Percentiles rank a stretch among this genome's conserved stretches.
phyloP scores from a whole-genome alignment of 1,140 invertebrate genomes.

The Psix sp. region DNA sequence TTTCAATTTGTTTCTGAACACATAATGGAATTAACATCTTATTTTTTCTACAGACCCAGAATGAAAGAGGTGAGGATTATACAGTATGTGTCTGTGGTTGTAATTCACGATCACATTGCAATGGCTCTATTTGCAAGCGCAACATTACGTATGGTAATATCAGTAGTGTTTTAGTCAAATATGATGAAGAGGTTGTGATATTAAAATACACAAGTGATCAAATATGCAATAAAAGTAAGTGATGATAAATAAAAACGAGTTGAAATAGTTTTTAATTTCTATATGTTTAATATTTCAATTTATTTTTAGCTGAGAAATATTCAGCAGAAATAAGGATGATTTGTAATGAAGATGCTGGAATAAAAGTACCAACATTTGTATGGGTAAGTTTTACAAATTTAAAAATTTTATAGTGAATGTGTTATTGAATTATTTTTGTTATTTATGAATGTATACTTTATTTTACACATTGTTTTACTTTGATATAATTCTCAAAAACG shows the following conservation, averaged over 20 bases:
- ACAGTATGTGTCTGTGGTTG: slow-evolving; percentile 63
- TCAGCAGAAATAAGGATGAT: slow-evolving; percentile 60
- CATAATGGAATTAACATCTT: not conserved
- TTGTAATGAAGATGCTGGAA: slow-evolving; percentile 55
- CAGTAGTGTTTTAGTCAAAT: slow-evolving; percentile 62
- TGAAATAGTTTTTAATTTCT: not conserved
- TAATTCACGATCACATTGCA: slow-evolving; percentile 54
- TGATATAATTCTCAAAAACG: too few species aligned
- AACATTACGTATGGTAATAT: slow-evolving; percentile 60
- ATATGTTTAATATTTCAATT: not conserved
- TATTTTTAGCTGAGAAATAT: slow-evolving; percentile 14
- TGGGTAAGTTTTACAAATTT: slow-evolving; percentile 59
- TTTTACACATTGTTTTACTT: too few species aligned
- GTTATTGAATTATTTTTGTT: slow-evolving; percentile 1
- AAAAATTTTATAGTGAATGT: not conserved
- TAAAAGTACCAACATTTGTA: slow-evolving; percentile 53
- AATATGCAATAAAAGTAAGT: slow-evolving; percentile 63
- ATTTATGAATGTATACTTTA: too few species aligned
- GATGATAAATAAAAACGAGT: not conserved
- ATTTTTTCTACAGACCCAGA: slow-evolving; percentile 18
- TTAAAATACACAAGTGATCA: slow-evolving; percentile 63
- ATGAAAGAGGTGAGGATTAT: slow-evolving; percentile 52
- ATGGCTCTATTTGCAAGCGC: slow-evolving; percentile 62
- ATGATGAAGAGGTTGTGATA: slow-evolving; percentile 59
- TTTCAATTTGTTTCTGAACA: too few species aligned